Percentiles rank a stretch among this genome's conserved stretches.
phyloP scores from a whole-genome alignment of 2,113 vertebrate genomes.

The Chauna torquata region DNA sequence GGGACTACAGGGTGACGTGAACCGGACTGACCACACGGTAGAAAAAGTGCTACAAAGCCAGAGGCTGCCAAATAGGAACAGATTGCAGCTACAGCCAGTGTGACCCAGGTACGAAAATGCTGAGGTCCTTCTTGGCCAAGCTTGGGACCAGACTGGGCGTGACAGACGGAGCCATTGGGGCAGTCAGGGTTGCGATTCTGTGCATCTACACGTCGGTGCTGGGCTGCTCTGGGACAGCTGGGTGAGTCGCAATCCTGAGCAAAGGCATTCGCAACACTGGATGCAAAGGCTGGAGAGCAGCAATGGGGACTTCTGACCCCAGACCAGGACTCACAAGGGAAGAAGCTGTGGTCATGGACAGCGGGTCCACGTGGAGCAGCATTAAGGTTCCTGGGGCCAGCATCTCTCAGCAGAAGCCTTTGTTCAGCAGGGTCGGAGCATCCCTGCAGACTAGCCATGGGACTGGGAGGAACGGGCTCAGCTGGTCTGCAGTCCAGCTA shows the following conservation, averaged over 20 bases:
- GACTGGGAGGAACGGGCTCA: background rate
- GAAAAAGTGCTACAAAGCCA: background rate
- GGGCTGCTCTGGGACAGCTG: no score
- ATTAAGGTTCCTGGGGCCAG: background rate
- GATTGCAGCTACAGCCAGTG: background rate
- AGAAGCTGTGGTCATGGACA: background rate
- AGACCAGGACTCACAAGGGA: rapidly evolving
- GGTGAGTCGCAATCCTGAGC: no score
- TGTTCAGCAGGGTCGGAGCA: no score
- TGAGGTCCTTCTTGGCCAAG: background rate
- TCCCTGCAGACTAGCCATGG: background rate
- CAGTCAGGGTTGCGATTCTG: no score
- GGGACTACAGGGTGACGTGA: rapidly evolving
- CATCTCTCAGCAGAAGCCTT: background rate
- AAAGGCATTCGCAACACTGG: background rate
- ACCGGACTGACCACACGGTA: background rate
- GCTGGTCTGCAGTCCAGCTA: background rate
- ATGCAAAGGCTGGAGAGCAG: background rate
- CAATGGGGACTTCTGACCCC: no score
- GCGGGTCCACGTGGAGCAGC: no score
- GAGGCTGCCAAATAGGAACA: background rate
- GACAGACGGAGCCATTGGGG: no score
- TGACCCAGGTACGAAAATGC: background rate
- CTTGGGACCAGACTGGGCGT: background rate
- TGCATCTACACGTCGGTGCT: no score